A percentile compares a stretch with the other conserved stretches of the same genome.
Conservation (phyloP, 2,888 invertebrate species). For the Thecophora atra region DNA sequence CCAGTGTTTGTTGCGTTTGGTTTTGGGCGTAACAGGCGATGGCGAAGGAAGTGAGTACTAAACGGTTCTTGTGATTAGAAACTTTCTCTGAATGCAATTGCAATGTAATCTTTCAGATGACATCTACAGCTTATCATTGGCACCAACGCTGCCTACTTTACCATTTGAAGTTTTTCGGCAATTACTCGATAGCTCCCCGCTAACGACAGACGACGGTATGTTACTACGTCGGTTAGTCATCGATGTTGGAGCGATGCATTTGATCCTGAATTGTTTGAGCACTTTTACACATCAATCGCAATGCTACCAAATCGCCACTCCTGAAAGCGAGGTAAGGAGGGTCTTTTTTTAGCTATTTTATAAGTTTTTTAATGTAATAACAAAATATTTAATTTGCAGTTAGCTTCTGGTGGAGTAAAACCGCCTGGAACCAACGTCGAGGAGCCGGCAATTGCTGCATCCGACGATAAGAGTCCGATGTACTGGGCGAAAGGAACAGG, state of each 20-base stretch:
- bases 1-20: conserved; percentile 84
- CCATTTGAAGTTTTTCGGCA: conserved; percentile 70
- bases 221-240: conserved; percentile 81
- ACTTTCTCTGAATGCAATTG: not conserved
- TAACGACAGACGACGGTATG: conserved; percentile 80
- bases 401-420: conserved; percentile 48
- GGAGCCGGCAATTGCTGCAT: conserved; percentile 64
- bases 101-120: conserved; percentile 67
- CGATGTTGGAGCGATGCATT: conserved; percentile 84
- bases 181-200: conserved; percentile 79
- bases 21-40: conserved; percentile 90
- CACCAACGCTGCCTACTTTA: conserved; percentile 73
- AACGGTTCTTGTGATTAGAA: not conserved
- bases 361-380: not conserved
- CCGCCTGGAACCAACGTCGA: conserved; percentile 54
- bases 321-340: conserved; percentile 52
- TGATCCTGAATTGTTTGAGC: conserved; percentile 86
- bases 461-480: conserved; percentile 78
- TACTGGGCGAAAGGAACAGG: conserved; percentile 98
- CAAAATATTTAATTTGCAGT: conserved; percentile 22
- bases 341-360: too few species aligned
- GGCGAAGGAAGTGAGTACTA: conserved; percentile 81
- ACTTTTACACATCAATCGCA: conserved; percentile 86
- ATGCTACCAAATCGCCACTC: conserved; percentile 65
- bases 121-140: conserved; percentile 76